Evolutionary conservation across 2,888 invertebrate species (phyloP).

Genomic region (Yponomeuta malinellus): DNA sequence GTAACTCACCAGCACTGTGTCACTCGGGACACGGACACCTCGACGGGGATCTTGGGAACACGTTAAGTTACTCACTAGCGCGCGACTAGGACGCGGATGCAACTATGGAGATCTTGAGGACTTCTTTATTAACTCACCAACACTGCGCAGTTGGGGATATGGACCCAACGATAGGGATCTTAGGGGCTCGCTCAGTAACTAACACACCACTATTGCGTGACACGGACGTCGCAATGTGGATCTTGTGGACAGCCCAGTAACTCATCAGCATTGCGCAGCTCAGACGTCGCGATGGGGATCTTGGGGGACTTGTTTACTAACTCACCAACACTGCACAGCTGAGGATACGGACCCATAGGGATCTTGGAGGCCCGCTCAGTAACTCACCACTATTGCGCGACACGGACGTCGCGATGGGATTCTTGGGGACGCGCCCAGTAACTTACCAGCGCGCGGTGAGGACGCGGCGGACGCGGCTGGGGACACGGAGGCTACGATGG

Average conservation of each 20-base stretch:
- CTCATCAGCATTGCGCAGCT: not conserved
- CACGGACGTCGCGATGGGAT: no score
- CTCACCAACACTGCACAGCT: not conserved
- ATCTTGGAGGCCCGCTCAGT: not conserved
- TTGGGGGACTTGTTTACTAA: not conserved
- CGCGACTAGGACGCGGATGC: no score
- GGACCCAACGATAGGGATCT: not conserved
- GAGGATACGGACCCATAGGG: no score
- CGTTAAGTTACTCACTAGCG: not conserved
- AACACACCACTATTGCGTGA: not conserved
- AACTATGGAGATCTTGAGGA: no score
- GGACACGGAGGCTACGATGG: conserved; percentile 38
- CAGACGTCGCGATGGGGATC: no score
- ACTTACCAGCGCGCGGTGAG: not conserved
- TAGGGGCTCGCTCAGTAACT: not conserved
- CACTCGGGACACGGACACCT: no score
- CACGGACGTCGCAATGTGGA: no score
- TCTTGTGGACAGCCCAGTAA: not conserved
- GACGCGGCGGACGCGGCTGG: not conserved
- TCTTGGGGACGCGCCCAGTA: no score
- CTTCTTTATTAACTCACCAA: no score
- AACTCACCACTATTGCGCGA: not conserved
- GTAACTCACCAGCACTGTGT: not conserved
- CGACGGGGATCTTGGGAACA: not conserved
- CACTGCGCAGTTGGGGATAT: no score